phyloP scores from a whole-genome alignment of 2,113 vertebrate genomes.

The cat (Felis catus) region DNA sequence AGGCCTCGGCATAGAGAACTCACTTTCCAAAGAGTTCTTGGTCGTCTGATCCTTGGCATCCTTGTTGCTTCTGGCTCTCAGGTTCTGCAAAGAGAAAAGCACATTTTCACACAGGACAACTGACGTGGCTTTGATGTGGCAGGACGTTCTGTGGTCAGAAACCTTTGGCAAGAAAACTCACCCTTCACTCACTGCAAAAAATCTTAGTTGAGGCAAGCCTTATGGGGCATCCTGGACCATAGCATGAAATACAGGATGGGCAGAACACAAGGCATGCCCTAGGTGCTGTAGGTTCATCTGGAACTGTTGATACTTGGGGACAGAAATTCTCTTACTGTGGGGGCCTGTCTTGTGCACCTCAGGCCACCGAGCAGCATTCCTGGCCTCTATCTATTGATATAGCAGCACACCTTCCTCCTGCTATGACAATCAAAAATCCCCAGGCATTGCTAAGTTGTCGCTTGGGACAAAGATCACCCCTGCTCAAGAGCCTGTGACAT shows the following conservation, averaged over 20 bases:
- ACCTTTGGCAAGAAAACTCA: neutral
- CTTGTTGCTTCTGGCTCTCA: slow-evolving; percentile 95
- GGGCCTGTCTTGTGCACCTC: rapidly evolving
- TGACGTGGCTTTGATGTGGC: neutral
- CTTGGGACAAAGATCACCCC: neutral
- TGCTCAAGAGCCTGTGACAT: neutral
- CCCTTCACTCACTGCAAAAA: neutral
- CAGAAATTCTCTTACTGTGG: neutral
- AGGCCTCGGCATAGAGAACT: slow-evolving; percentile 72
- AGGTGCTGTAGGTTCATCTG: neutral
- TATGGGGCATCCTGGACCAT: neutral
- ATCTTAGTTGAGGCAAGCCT: neutral
- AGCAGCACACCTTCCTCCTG: neutral
- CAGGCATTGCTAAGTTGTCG: neutral
- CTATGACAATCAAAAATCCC: neutral
- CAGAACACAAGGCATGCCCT: rapidly evolving
- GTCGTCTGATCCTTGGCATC: slow-evolving; percentile 93
- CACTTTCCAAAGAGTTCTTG: slow-evolving; percentile 97
- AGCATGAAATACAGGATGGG: neutral
- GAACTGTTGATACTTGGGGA: neutral
- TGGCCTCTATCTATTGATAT: neutral
- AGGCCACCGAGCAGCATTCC: neutral
- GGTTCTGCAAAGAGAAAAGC: slow-evolving; percentile 89
- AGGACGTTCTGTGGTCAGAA: neutral
- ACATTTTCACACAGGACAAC: rapidly evolving